These are phyloP conservation scores for Podarcis lilfordi DNA, from an alignment of 2,797 vertebrate species.

Conservation along the genomic window DNA sequence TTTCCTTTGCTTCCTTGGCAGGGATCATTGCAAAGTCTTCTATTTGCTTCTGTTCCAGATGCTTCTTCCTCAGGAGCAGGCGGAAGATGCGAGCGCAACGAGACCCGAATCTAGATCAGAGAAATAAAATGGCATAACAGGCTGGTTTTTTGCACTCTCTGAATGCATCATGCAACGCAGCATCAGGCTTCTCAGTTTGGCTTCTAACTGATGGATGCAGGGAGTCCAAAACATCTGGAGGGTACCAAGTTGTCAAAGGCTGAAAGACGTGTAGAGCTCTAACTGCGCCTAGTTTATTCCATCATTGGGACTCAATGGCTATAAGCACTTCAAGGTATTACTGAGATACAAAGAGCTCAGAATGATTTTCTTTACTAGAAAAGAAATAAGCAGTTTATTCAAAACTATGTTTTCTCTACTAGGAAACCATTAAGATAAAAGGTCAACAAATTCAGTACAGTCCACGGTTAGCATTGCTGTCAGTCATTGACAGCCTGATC, in stretches of 20 bases:
- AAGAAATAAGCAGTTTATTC: no score
- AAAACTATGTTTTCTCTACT: no score
- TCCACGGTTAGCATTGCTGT: no score
- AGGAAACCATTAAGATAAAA: no score
- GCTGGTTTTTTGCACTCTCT: no score
- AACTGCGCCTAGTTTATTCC: neutral
- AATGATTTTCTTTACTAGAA: no score
- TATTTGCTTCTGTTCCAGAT: slow-evolving; percentile 97
- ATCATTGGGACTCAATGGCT: no score
- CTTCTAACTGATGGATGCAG: no score
- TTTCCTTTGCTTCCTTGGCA: slow-evolving; percentile 96
- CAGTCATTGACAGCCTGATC: no score
- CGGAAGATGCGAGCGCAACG: slow-evolving; percentile 91
- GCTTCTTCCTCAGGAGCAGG: slow-evolving; percentile 87
- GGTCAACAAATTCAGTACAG: no score
- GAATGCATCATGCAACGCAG: neutral
- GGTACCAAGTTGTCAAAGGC: neutral
- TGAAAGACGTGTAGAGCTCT: neutral
- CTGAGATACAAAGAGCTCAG: neutral
- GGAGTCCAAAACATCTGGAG: neutral
- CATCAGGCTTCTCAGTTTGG: no score
- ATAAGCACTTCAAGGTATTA: neutral
- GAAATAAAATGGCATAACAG: neutral
- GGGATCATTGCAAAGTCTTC: slow-evolving; percentile 99
- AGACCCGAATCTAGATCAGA: slow-evolving; percentile 86